Percentiles rank a stretch among this genome's conserved stretches.
phyloP scores from a whole-genome alignment of 2,888 invertebrate species.

The Crepidodera aurea region DNA sequence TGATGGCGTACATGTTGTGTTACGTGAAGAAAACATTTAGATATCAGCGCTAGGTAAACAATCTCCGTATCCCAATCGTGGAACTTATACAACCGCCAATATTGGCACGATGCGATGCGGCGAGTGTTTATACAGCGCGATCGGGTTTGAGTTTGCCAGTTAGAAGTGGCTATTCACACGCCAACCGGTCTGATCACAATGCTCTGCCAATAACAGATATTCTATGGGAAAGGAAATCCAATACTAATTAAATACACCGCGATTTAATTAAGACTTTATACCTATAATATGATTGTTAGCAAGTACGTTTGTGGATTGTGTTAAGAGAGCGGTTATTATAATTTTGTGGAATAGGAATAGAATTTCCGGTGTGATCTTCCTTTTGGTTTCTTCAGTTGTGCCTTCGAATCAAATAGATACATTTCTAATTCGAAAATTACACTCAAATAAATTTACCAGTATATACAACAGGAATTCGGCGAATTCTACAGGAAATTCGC shows the following conservation, averaged over 20 bases:
- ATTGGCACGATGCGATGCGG: constrained; percentile 38
- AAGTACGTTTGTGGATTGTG: no score
- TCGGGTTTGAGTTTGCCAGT: constrained; percentile 35
- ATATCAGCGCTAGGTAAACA: constrained; percentile 45
- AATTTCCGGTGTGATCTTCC: no score
- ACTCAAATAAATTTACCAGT: no score
- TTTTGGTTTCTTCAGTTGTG: no score
- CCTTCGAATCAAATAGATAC: no score
- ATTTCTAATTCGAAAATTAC: no score
- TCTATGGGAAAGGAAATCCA: constrained; percentile 19
- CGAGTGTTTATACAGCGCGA: constrained; percentile 45
- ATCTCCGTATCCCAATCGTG: constrained; percentile 45
- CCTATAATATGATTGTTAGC: no score
- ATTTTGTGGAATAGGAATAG: no score
- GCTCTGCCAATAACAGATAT: constrained; percentile 19
- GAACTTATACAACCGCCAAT: constrained; percentile 34
- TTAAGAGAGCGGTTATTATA: no score
- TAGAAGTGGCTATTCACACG: constrained; percentile 33
- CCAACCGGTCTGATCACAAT: constrained; percentile 24
- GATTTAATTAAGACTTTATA: constrained; percentile 10
- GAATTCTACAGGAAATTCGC: no score
- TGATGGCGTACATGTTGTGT: constrained; percentile 33
- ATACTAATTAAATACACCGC: constrained; percentile 16
- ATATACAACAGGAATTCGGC: no score
- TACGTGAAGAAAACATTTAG: constrained; percentile 37